These are phyloP conservation scores for Petaurus breviceps DNA, from an alignment of 2,113 vertebrate genomes.

Conservation along the genomic window DNA sequence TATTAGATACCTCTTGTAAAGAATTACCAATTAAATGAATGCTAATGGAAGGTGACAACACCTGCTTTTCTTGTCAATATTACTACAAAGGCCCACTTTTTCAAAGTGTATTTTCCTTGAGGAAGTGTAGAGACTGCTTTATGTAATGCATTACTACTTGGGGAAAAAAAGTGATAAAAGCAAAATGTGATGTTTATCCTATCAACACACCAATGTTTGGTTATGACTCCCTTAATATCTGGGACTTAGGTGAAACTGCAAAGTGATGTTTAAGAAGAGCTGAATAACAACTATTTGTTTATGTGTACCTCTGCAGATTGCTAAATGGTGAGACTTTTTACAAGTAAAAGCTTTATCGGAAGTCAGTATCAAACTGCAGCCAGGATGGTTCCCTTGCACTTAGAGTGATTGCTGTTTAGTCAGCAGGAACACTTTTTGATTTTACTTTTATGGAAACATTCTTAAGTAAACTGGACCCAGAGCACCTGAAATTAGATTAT, in stretches of 20 bases:
- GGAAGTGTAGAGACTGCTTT: slow-evolving; percentile 54
- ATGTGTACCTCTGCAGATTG: background rate
- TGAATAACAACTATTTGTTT: slow-evolving; percentile 50
- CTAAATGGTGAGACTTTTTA: background rate
- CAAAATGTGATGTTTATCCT: slow-evolving; percentile 60
- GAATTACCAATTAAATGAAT: slow-evolving; percentile 57
- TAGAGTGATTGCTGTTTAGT: background rate
- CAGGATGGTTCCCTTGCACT: background rate
- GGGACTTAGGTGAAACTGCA: slow-evolving; percentile 17
- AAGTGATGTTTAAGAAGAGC: slow-evolving; percentile 35
- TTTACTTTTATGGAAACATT: slow-evolving; percentile 23
- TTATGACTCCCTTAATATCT: slow-evolving; percentile 46
- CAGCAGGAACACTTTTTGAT: background rate
- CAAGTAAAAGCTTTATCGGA: background rate
- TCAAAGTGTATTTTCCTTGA: slow-evolving; percentile 66
- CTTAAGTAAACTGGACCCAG: background rate
- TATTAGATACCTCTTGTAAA: background rate
- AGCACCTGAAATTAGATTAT: background rate
- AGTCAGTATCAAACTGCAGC: background rate
- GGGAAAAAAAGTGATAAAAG: slow-evolving; percentile 52
- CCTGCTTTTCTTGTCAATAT: slow-evolving; percentile 65
- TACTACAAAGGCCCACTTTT: slow-evolving; percentile 63
- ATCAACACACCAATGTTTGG: slow-evolving; percentile 1
- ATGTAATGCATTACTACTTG: slow-evolving; percentile 56
- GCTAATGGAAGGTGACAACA: slow-evolving; percentile 64